Evolutionary conservation across 1,140 invertebrate genomes (phyloP).

Genomic region (Samia ricini): DNA sequence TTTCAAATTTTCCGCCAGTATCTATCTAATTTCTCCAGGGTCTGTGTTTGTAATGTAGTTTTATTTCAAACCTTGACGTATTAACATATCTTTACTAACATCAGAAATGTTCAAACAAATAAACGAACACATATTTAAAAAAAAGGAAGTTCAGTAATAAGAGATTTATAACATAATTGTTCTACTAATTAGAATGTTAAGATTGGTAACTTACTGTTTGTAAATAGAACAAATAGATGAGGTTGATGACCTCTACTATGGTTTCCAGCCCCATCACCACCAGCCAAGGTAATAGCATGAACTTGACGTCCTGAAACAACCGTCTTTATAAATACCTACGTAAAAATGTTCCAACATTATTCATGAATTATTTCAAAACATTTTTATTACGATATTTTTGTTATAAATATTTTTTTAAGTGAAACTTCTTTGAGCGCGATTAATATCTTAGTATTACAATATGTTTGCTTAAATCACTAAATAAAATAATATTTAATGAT

Average conservation of each 20-base stretch:
- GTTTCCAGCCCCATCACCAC: slow-evolving; percentile 60
- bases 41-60: too few species aligned
- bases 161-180: background rate
- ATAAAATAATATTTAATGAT: too few species aligned
- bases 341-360: background rate
- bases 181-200: background rate
- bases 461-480: too few species aligned
- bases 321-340: slow-evolving; percentile 4
- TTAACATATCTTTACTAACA: too few species aligned
- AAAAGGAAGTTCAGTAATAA: background rate
- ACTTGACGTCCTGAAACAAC: slow-evolving; percentile 62
- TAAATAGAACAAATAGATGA: slow-evolving; percentile 61
- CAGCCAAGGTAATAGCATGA: slow-evolving; percentile 59
- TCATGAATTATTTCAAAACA: background rate
- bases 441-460: too few species aligned
- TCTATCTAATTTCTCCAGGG: too few species aligned
- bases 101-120: too few species aligned
- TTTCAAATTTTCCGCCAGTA: too few species aligned
- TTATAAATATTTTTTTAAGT: background rate
- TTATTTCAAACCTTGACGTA: too few species aligned
- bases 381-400: background rate
- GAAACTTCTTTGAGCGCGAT: too few species aligned
- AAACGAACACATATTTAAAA: too few species aligned
- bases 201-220: slow-evolving; percentile 55
- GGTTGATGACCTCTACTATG: slow-evolving; percentile 54